Percentiles rank a stretch among this genome's conserved stretches.
phyloP scores from a whole-genome alignment of 2,888 invertebrate genomes.

The Ectemnius cavifrons region DNA sequence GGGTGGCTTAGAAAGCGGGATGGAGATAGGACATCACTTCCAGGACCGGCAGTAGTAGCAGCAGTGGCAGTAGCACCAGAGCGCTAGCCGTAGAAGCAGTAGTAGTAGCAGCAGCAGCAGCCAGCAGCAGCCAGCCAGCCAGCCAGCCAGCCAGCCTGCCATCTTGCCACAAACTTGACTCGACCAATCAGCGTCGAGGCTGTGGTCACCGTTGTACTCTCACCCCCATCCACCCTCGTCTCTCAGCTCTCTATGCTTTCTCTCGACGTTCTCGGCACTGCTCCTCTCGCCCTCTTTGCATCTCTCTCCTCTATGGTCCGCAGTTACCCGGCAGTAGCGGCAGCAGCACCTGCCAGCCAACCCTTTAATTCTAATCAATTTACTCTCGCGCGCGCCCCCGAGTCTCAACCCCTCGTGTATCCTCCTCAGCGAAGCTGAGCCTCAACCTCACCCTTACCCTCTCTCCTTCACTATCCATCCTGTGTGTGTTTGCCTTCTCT shows the following conservation, averaged over 20 bases:
- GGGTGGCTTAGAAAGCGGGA: slow-evolving; percentile 43
- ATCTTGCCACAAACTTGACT: slow-evolving; percentile 79
- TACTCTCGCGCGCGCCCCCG: slow-evolving; percentile 66
- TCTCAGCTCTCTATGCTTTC: slow-evolving; percentile 46
- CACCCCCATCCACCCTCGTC: slow-evolving; percentile 55
- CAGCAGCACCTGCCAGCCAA: slow-evolving; percentile 62
- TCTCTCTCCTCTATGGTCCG: slow-evolving; percentile 48
- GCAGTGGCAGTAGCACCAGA: slow-evolving; percentile 5
- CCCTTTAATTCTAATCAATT: slow-evolving; percentile 77
- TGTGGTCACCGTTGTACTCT: slow-evolving; percentile 77
- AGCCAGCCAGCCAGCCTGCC: slow-evolving; percentile 66
- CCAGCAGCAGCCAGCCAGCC: slow-evolving; percentile 21
- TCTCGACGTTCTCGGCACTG: slow-evolving; percentile 39
- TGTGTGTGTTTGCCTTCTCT: background rate
- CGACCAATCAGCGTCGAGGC: slow-evolving; percentile 78
- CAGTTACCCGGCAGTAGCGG: slow-evolving; percentile 55
- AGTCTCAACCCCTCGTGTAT: slow-evolving; percentile 61
- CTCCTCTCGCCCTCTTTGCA: slow-evolving; percentile 44
- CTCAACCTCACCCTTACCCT: slow-evolving; percentile 40
- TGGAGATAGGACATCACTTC: slow-evolving; percentile 50
- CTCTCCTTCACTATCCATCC: slow-evolving; percentile 8
- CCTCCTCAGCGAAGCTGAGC: slow-evolving; percentile 58
- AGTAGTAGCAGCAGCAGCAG: background rate
- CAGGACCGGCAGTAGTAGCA: slow-evolving; percentile 70
- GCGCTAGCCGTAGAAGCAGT: slow-evolving; percentile 72